A percentile compares a stretch with the other conserved stretches of the same genome.
phyloP scores from a whole-genome alignment of 2,113 vertebrate species.

The Desmodus rotundus region DNA sequence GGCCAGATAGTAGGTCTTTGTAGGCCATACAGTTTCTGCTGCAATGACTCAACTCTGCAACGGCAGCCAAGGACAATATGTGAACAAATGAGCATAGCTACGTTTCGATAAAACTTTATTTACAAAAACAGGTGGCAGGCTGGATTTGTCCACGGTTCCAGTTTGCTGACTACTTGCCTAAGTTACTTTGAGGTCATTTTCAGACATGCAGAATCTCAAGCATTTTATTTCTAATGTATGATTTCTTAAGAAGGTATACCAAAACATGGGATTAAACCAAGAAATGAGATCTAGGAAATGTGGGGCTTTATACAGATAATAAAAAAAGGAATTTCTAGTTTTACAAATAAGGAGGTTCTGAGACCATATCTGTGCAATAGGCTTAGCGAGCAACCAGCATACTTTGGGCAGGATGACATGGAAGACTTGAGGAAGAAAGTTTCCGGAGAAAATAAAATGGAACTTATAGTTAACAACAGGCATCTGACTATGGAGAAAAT shows the following conservation, averaged over 20 bases:
- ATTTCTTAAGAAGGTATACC: not conserved
- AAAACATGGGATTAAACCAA: not conserved
- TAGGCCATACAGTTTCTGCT: not conserved
- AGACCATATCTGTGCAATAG: not conserved
- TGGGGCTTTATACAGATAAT: not conserved
- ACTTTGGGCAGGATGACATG: not conserved
- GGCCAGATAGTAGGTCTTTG: not conserved
- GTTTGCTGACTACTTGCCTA: not conserved
- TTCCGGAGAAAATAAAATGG: not conserved
- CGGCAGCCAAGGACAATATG: not conserved
- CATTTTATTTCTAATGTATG: not conserved
- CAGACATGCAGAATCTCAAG: not conserved
- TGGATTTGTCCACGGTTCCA: not conserved
- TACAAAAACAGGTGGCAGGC: not conserved
- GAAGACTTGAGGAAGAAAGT: not conserved
- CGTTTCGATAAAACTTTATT: slow-evolving; percentile 19
- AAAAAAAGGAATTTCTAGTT: not conserved
- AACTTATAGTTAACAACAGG: not conserved
- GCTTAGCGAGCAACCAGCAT: not conserved
- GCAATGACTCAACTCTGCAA: not conserved
- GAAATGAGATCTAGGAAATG: not conserved
- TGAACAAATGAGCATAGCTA: not conserved
- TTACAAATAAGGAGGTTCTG: not conserved
- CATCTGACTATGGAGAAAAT: not conserved
- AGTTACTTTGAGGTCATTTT: not conserved